A percentile compares a stretch with the other conserved stretches of the same genome.
Evolutionary conservation across 2,113 vertebrate species (phyloP).

Genomic region (Thalassarche chlororhynchos): DNA sequence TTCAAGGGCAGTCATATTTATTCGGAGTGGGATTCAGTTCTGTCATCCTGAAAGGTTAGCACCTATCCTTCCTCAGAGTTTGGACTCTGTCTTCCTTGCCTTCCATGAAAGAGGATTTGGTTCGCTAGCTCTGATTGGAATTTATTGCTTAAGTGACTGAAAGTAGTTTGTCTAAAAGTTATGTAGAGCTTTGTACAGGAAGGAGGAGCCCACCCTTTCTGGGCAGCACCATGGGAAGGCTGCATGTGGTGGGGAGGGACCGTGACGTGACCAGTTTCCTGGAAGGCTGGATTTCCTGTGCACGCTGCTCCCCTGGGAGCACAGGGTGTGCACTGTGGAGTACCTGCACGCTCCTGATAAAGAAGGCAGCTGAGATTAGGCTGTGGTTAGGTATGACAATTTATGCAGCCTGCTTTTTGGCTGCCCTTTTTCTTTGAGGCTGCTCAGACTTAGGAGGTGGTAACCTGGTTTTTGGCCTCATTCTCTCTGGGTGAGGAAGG

Average conservation of each 20-base stretch:
- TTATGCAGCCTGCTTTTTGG: neutral
- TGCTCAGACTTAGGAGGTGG: neutral
- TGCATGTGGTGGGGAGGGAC: neutral
- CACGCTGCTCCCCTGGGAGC: neutral
- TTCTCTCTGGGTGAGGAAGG: neutral
- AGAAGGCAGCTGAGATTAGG: neutral
- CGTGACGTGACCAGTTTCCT: neutral
- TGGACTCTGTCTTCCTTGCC: neutral
- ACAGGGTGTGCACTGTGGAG: neutral
- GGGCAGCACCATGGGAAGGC: neutral
- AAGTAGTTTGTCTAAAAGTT: neutral
- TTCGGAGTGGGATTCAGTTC: neutral
- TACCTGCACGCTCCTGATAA: neutral
- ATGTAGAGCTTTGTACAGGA: neutral
- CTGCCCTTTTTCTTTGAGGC: neutral
- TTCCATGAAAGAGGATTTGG: neutral
- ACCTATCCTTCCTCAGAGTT: neutral
- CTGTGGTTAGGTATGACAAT: neutral
- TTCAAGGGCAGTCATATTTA: neutral
- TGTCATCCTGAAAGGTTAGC: neutral
- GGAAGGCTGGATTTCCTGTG: slow-evolving; percentile 16
- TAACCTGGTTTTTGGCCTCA: slow-evolving; percentile 12
- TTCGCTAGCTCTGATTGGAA: neutral
- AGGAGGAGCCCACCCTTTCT: neutral
- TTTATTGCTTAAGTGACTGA: neutral